Percentiles rank a stretch among this genome's conserved stretches.
phyloP scores from a whole-genome alignment of 2,113 vertebrate species.

The Zapus hudsonius region DNA sequence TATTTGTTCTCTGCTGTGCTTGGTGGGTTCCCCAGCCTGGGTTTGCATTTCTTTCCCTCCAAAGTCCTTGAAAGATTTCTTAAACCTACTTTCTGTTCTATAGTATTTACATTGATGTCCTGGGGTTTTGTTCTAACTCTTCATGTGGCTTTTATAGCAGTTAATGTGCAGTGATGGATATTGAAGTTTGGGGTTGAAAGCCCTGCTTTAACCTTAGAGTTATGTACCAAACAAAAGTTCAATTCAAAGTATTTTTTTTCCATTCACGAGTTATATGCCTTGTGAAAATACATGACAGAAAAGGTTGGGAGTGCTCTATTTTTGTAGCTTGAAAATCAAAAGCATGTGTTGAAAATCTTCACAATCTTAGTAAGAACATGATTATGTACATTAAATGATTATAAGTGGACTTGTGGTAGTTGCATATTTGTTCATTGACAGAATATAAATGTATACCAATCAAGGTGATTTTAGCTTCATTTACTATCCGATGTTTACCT shows the following conservation, averaged over 20 bases:
- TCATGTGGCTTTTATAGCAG: not conserved
- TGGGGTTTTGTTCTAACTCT: not conserved
- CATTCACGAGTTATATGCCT: not conserved
- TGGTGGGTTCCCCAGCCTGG: not conserved
- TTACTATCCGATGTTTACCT: not conserved
- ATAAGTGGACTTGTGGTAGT: not conserved
- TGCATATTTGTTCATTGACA: not conserved
- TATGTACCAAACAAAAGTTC: not conserved
- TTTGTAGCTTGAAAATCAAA: not conserved
- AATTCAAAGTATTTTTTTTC: not conserved
- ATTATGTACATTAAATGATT: not conserved
- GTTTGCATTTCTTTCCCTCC: constrained; percentile 27
- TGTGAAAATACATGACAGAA: not conserved
- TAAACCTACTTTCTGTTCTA: constrained; percentile 15
- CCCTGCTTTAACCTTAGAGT: not conserved
- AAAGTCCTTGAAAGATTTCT: constrained; percentile 45
- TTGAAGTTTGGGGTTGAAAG: constrained; percentile 5
- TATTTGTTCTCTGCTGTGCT: constrained; percentile 26
- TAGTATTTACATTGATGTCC: constrained; percentile 9
- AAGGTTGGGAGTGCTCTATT: not conserved
- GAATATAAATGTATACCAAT: not conserved
- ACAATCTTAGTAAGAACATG: not conserved
- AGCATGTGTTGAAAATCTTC: not conserved
- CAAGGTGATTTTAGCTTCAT: not conserved
- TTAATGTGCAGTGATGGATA: constrained; percentile 16